These are phyloP conservation scores for Urocolius indicus DNA, from an alignment of 2,113 vertebrate species.

Conservation along the genomic window DNA sequence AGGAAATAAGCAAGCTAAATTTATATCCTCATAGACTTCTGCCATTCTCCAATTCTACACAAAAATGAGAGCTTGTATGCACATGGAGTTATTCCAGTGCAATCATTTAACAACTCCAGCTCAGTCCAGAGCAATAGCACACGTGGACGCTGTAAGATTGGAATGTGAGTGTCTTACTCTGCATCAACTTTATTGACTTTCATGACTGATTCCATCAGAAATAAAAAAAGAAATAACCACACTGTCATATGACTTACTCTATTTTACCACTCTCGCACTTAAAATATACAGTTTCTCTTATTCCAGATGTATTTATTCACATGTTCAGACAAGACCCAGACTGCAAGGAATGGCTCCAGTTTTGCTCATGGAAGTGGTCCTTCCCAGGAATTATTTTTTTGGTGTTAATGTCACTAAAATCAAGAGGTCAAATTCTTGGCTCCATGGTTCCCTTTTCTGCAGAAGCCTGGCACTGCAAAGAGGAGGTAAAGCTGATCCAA, in stretches of 20 bases:
- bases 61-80: neutral
- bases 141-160: neutral
- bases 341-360: neutral
- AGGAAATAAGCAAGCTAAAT: neutral
- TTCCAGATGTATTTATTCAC: neutral
- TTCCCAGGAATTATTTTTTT: constrained; percentile 62
- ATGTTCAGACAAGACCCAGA: constrained; percentile 42
- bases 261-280: neutral
- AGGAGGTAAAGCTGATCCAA: neutral
- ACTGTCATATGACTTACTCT: neutral
- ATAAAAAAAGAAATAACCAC: neutral
- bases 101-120: neutral
- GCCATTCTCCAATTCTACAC: neutral
- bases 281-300: neutral
- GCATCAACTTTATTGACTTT: neutral
- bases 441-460: neutral
- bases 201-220: neutral
- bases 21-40: neutral
- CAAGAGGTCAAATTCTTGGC: constrained; percentile 54
- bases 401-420: constrained; percentile 60
- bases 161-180: neutral
- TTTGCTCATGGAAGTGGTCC: constrained; percentile 18
- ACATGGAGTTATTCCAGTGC: neutral
- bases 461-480: neutral
- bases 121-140: neutral